Conservation (phyloP, 2,888 invertebrate genomes). For the Drosophila neonasuta region DNA sequence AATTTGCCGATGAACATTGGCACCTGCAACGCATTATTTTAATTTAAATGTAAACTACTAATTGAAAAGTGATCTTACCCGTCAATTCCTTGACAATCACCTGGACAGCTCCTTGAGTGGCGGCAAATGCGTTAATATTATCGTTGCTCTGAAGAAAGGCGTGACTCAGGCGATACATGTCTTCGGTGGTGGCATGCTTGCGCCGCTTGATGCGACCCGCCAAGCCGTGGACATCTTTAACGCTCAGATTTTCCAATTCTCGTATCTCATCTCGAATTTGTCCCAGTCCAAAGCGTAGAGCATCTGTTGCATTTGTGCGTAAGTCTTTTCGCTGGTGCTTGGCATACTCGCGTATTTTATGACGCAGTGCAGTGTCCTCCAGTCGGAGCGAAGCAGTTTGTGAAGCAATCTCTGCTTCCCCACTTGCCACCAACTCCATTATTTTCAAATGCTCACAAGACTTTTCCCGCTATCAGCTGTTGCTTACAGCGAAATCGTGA, state of each 20-base stretch:
- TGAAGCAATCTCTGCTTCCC: background rate
- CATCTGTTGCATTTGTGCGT: conserved; percentile 70
- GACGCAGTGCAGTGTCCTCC: conserved; percentile 49
- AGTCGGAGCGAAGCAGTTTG: background rate
- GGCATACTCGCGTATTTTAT: conserved; percentile 72
- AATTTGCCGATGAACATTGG: conserved; percentile 71
- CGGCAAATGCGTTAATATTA: conserved; percentile 78
- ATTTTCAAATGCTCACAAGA: conserved; percentile 8
- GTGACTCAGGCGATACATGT: conserved; percentile 78
- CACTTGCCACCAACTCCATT: conserved; percentile 10
- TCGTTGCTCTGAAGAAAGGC: conserved; percentile 78
- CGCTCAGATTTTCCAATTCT: conserved; percentile 73
- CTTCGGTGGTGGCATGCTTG: conserved; percentile 78
- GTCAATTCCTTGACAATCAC: conserved; percentile 80
- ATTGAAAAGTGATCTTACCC: conserved; percentile 52
- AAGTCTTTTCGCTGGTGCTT: conserved; percentile 65
- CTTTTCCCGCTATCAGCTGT: conserved; percentile 23
- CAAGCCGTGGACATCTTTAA: conserved; percentile 78
- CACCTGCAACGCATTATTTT: conserved; percentile 55
- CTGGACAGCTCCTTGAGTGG: conserved; percentile 78
- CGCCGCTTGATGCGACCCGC: conserved; percentile 79
- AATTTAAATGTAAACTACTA: background rate
- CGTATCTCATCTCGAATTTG: conserved; percentile 73
- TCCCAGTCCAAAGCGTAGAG: conserved; percentile 78
- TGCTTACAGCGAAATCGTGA: background rate